These are phyloP conservation scores for Euphydryas editha DNA, from an alignment of 2,888 invertebrate genomes.

Conservation along the genomic window DNA sequence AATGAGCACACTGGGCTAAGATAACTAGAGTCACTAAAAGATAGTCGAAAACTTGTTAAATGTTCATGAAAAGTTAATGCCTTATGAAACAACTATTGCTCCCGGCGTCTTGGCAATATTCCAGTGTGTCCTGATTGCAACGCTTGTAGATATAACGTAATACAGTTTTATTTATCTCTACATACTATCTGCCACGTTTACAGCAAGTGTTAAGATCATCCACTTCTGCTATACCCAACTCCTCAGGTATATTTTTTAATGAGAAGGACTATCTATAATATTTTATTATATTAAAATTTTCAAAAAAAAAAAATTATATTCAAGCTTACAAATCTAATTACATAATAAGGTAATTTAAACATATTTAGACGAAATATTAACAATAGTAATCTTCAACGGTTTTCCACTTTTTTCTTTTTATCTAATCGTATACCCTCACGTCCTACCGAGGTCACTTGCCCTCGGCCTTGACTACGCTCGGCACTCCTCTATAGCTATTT, in stretches of 20 bases:
- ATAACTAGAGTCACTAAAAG: conserved; percentile 9
- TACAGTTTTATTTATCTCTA: conserved; percentile 35
- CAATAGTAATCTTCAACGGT: not conserved
- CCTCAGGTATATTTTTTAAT: too few species aligned
- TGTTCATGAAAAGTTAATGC: conserved; percentile 25
- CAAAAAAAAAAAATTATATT: too few species aligned
- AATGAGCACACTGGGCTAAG: too few species aligned
- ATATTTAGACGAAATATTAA: not conserved
- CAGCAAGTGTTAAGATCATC: too few species aligned
- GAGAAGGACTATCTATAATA: too few species aligned
- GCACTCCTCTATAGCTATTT: conserved; percentile 36
- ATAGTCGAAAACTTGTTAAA: conserved; percentile 15
- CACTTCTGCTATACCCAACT: too few species aligned
- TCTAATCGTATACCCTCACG: conserved; percentile 38
- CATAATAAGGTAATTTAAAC: not conserved
- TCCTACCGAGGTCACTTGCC: conserved; percentile 58
- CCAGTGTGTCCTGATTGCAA: conserved; percentile 43
- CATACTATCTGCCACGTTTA: not conserved
- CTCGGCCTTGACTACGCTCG: conserved; percentile 67
- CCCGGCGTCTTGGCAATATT: conserved; percentile 38
- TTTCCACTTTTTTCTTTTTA: not conserved
- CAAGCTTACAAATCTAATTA: not conserved
- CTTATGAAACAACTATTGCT: conserved; percentile 35
- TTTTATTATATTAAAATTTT: too few species aligned
- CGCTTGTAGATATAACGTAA: conserved; percentile 28